A percentile compares a stretch with the other conserved stretches of the same genome.
Evolutionary conservation across 2,888 invertebrate genomes (phyloP).

Genomic region (Sinhomidia bicolor): DNA sequence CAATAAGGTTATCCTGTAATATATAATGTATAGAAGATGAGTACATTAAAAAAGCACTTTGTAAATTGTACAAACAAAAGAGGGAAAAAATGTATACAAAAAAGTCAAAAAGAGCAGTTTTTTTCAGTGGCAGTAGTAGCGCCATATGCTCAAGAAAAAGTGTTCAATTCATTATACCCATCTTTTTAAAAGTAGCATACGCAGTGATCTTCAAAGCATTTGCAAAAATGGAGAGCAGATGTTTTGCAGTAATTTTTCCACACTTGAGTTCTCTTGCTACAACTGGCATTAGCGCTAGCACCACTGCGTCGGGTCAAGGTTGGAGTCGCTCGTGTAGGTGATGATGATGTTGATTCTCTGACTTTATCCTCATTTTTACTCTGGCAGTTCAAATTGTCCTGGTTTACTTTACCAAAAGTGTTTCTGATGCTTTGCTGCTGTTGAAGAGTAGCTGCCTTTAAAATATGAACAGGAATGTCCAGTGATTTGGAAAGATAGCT

Average conservation of each 20-base stretch:
- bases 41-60: not conserved
- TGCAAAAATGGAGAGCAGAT: conserved; percentile 72
- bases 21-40: no score
- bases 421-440: not conserved
- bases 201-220: conserved; percentile 77
- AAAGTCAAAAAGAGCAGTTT: not conserved
- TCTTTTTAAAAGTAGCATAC: conserved; percentile 72
- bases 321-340: not conserved
- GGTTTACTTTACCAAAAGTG: not conserved
- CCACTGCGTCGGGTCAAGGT: conserved; percentile 22
- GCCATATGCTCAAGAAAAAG: not conserved
- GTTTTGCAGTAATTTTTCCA: conserved; percentile 61
- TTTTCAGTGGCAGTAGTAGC: not conserved
- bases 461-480: conserved; percentile 65
- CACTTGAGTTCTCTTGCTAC: conserved; percentile 23
- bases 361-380: not conserved
- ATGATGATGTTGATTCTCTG: no score
- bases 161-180: not conserved
- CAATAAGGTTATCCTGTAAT: not conserved
- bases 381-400: not conserved
- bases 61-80: not conserved
- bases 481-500: conserved; percentile 58
- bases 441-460: conserved; percentile 58
- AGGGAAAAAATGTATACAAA: not conserved
- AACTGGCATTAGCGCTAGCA: not conserved